Conservation (phyloP, 2,113 vertebrate species). For the Natator depressus region DNA sequence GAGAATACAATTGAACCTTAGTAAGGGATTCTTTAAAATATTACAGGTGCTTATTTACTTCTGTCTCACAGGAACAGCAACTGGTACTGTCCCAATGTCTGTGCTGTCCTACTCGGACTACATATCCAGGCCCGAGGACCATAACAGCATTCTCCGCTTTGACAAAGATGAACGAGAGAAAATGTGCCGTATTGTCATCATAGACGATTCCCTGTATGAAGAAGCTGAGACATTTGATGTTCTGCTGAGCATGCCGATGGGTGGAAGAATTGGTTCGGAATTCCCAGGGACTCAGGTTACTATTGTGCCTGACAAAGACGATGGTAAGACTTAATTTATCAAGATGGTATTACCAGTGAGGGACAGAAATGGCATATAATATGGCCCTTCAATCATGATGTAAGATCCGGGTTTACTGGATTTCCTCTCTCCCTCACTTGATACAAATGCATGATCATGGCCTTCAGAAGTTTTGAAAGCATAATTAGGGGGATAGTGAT, state of each 20-base stretch:
- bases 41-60: not conserved
- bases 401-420: not conserved
- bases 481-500: not conserved
- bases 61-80: slow-evolving; percentile 83
- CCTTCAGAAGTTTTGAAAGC: not conserved
- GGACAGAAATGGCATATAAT: not conserved
- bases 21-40: not conserved
- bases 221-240: slow-evolving; percentile 89
- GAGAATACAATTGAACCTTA: not conserved
- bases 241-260: slow-evolving; percentile 88
- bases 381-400: not conserved
- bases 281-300: slow-evolving; percentile 81
- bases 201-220: slow-evolving; percentile 94
- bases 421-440: not conserved
- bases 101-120: slow-evolving; percentile 95
- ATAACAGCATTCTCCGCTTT: slow-evolving; percentile 89
- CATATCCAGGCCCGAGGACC: slow-evolving; percentile 92
- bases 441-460: not conserved
- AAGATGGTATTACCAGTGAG: not conserved
- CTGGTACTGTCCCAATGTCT: slow-evolving; percentile 87
- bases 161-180: slow-evolving; percentile 87
- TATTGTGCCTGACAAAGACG: slow-evolving; percentile 88
- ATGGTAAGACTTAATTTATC: slow-evolving; percentile 80
- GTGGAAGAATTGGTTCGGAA: slow-evolving; percentile 86
- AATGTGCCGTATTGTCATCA: slow-evolving; percentile 86